Evolutionary conservation across 2,797 vertebrate genomes (phyloP).

Genomic region (Xyrichtys novacula): DNA sequence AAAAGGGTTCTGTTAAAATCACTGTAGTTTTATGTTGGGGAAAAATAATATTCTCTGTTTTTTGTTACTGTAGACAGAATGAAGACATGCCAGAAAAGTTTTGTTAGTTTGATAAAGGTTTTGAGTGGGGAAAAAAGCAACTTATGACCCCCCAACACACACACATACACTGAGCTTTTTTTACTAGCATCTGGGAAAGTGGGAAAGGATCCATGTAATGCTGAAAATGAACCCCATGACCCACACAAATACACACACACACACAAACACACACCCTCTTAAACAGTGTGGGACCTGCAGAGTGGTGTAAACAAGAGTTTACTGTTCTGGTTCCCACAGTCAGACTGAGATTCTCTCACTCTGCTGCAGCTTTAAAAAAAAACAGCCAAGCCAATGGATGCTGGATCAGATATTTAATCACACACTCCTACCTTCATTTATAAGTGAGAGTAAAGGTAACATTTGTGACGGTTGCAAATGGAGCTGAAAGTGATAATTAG

Average conservation of each 20-base stretch:
- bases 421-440: background rate
- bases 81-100: too few species aligned
- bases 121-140: too few species aligned
- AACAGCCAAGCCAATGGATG: background rate
- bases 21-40: too few species aligned
- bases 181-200: too few species aligned
- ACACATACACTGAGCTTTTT: slow-evolving; percentile 7
- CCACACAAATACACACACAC: slow-evolving; percentile 11
- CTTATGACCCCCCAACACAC: background rate
- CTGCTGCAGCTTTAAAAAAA: slow-evolving; percentile 7
- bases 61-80: background rate
- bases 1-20: too few species aligned
- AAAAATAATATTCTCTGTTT: too few species aligned
- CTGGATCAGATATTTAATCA: background rate
- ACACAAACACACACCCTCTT: background rate
- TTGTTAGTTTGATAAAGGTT: too few species aligned
- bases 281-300: slow-evolving; percentile 11
- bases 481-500: background rate
- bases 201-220: slow-evolving; percentile 29
- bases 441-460: too few species aligned
- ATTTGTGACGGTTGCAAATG: too few species aligned
- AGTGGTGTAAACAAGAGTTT: slow-evolving; percentile 25
- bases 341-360: background rate
- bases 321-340: slow-evolving; percentile 20
- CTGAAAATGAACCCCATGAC: background rate